These are phyloP conservation scores for Calameuta pallipes DNA, from an alignment of 2,888 invertebrate species.

Conservation along the genomic window DNA sequence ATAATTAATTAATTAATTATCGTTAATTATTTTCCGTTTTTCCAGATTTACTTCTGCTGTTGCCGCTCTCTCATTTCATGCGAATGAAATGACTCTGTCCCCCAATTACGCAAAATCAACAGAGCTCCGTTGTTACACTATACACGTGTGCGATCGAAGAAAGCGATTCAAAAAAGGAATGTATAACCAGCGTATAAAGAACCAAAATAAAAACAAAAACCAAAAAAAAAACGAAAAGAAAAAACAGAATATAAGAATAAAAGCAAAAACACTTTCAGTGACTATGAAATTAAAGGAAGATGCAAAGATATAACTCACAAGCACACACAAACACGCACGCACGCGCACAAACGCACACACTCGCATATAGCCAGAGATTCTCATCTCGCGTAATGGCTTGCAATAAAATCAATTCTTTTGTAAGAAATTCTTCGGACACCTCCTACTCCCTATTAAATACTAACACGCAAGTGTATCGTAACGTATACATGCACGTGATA, in stretches of 20 bases:
- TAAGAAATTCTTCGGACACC: neutral
- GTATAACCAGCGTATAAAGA: too few species aligned
- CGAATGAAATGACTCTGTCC: neutral
- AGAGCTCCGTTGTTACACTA: neutral
- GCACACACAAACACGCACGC: neutral
- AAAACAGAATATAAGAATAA: neutral
- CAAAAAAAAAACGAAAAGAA: too few species aligned
- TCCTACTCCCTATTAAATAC: neutral
- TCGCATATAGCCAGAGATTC: neutral
- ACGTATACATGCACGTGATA: neutral
- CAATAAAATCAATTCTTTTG: neutral
- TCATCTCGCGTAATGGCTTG: neutral
- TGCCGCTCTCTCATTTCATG: neutral
- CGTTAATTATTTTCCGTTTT: slow-evolving; percentile 3
- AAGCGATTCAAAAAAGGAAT: too few species aligned
- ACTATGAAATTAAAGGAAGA: neutral
- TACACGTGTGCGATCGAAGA: neutral
- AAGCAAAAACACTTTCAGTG: neutral
- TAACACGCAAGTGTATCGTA: neutral
- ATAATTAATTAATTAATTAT: slow-evolving; percentile 6
- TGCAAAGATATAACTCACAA: neutral
- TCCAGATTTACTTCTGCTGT: neutral
- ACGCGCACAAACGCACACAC: neutral
- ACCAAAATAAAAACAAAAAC: too few species aligned
- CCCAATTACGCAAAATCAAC: neutral